These are phyloP conservation scores for Agrilus biguttatus DNA, from an alignment of 2,888 invertebrate species.

Conservation along the genomic window DNA sequence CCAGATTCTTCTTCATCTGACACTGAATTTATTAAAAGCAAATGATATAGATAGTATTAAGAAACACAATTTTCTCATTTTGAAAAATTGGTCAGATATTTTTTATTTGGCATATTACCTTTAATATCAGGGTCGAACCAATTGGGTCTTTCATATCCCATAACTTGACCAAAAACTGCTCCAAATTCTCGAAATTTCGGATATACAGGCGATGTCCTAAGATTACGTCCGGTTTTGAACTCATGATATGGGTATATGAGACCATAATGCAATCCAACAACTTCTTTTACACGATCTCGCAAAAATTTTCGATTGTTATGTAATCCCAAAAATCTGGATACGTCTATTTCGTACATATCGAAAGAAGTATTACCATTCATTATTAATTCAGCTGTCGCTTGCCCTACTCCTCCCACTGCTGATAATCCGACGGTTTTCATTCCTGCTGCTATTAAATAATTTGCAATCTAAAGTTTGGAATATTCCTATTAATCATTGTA, in stretches of 20 bases:
- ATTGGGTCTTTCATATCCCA: slow-evolving; percentile 93
- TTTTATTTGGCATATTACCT: slow-evolving; percentile 19
- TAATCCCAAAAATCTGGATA: slow-evolving; percentile 77
- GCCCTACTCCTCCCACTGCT: slow-evolving; percentile 89
- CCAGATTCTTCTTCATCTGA: slow-evolving; percentile 25
- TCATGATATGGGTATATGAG: slow-evolving; percentile 74
- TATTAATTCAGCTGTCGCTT: slow-evolving; percentile 77
- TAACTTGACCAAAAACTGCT: slow-evolving; percentile 91
- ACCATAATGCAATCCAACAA: slow-evolving; percentile 78
- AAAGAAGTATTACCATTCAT: slow-evolving; percentile 63
- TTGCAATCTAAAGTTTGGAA: slow-evolving; percentile 46
- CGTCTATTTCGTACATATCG: slow-evolving; percentile 81
- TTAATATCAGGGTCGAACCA: slow-evolving; percentile 60
- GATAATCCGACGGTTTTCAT: slow-evolving; percentile 95
- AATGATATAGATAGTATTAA: neutral
- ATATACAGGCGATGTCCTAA: slow-evolving; percentile 90
- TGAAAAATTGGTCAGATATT: neutral
- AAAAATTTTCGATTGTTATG: slow-evolving; percentile 93
- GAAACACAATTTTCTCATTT: neutral
- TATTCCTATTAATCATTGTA: too few relatives aligned
- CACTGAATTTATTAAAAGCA: slow-evolving; percentile 1
- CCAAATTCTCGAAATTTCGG: slow-evolving; percentile 80
- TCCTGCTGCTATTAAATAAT: slow-evolving; percentile 87
- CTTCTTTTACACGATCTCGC: slow-evolving; percentile 80
- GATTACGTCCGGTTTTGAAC: slow-evolving; percentile 74